Evolutionary conservation across 30 jellyfish, hydroid and myxozoan genomes (phyloP), one percentile per base, ranked within the genome.

Genomic region (Catostylus mosaicus): DNA sequence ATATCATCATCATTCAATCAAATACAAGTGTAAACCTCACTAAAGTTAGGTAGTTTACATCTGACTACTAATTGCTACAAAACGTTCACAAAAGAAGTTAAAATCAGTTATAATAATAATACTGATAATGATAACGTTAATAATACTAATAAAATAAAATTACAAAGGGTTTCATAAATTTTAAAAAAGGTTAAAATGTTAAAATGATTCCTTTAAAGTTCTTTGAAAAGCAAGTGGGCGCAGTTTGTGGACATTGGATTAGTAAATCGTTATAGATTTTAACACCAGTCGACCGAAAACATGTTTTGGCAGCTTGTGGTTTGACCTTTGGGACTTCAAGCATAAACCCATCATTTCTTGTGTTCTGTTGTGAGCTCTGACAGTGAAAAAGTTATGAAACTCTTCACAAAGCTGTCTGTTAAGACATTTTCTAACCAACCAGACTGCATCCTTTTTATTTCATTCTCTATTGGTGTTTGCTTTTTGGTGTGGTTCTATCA

Each of bases 401-500:
- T 47, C 48, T 56, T 37, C 48, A 52, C 85, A 73, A 19, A 37
- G 29, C 73, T 77, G 33, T 76, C 63, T 68, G 24, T 78, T 54
- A 48, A 78, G 24, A 64, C 83, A 80, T 63, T 80, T 80, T 63
- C 90, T 30, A 67, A 80, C 90, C 50, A 80, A 75, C 35, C 23
- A 32, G 22, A 57, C 64, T 40, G 82, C 56, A 65, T 51, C 84
- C 43, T 80, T 63, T 64, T 77, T 6, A 79, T 79, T 63, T 79
- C 81, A 65, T 79, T 79, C 64, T 63, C 52, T 33, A 79, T 62
- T 54, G 82, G 90, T 34, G 77, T 40, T 62, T 77, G 88, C 38
- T 24, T 59, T 79, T 65, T 64, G 66, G 57, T 79, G 56, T 43
- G 56, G 8, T 8, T 8, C 16, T 62, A 67, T 79, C 90, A 57